Evolutionary conservation across 2,888 invertebrate species (phyloP).

Genomic region (Euphydryas editha): DNA sequence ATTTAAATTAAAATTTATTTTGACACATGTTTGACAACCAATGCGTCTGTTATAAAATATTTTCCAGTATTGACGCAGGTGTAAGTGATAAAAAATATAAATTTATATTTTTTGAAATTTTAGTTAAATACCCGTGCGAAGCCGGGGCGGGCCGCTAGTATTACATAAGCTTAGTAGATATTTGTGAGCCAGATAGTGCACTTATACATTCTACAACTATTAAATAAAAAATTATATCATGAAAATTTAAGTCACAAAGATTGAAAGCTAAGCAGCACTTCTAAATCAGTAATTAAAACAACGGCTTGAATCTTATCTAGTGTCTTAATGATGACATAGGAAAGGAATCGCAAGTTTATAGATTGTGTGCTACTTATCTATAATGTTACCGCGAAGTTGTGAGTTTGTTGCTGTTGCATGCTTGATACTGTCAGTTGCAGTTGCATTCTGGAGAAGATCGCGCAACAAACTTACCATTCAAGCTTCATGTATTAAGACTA

Average conservation of each 20-base stretch:
- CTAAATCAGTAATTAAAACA: constrained; percentile 28
- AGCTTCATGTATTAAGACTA: constrained; percentile 20
- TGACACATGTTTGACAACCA: too few species aligned
- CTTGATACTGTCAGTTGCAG: constrained; percentile 56
- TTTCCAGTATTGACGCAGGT: too few species aligned
- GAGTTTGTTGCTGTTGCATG: constrained; percentile 43
- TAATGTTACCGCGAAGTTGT: constrained; percentile 53
- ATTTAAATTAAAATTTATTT: too few species aligned
- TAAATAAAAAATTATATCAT: too few species aligned
- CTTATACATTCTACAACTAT: too few species aligned
- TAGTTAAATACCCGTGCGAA: too few species aligned
- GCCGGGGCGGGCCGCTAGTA: too few species aligned
- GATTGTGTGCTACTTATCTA: constrained; percentile 56
- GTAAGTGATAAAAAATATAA: too few species aligned
- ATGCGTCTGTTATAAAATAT: too few species aligned
- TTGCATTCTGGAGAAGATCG: constrained; percentile 66
- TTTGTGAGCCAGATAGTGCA: too few species aligned
- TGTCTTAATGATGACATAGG: constrained; percentile 48
- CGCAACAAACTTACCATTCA: constrained; percentile 49
- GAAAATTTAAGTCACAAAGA: neutral
- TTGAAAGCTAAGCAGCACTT: constrained; percentile 4
- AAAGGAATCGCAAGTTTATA: constrained; percentile 53
- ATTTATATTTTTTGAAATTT: too few species aligned
- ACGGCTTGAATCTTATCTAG: constrained; percentile 43
- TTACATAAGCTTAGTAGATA: too few species aligned